Evolutionary conservation across 92 coral and sea anemone genomes (phyloP).

Genomic region (Actinostola sp.): DNA sequence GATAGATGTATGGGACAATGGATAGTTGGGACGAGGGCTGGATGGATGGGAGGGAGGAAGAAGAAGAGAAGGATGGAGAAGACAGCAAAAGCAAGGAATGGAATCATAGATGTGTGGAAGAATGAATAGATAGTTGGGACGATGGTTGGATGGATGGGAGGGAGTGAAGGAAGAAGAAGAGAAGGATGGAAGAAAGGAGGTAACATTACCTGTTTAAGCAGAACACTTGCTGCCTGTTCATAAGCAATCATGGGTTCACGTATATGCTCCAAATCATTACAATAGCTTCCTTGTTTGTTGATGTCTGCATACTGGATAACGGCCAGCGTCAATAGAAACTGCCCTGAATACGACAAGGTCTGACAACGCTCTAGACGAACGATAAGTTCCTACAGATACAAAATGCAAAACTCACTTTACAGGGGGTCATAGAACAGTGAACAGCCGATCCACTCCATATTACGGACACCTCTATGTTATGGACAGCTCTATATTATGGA

Average conservation of each 20-base stretch:
- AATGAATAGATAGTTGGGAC: no score
- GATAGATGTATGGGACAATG: no score
- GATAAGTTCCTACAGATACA: slow-evolving; percentile 57
- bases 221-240: slow-evolving; percentile 65
- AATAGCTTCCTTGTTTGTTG: slow-evolving; percentile 40
- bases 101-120: no score
- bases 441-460: no score
- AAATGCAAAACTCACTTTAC: not conserved
- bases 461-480: slow-evolving; percentile 15
- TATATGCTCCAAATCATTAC: slow-evolving; percentile 51
- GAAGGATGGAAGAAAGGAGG: no score
- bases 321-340: slow-evolving; percentile 55
- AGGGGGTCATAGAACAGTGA: no score
- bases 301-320: slow-evolving; percentile 80
- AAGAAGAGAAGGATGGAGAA: no score
- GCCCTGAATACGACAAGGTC: slow-evolving; percentile 78
- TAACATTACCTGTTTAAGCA: slow-evolving; percentile 77
- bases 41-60: no score
- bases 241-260: slow-evolving; percentile 58
- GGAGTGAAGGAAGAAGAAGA: no score
- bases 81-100: no score
- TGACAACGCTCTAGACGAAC: slow-evolving; percentile 63
- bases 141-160: no score
- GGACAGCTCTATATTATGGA: not conserved
- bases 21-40: no score